phyloP scores from a whole-genome alignment of 2,888 invertebrate species.

The Apeira syringaria region DNA sequence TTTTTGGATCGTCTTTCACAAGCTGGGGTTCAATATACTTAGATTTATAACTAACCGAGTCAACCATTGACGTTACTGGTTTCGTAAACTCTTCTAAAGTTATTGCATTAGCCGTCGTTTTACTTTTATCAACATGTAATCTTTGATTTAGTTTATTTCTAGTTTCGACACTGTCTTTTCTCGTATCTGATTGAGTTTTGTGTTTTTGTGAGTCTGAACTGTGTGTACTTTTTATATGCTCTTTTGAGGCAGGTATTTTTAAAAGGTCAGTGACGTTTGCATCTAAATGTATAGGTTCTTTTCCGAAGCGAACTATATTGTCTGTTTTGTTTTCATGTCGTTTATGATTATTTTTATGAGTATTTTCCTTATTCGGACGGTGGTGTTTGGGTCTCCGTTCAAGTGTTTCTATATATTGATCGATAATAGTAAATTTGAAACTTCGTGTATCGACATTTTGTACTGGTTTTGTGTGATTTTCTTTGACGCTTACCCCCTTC shows the following conservation, averaged over 20 bases:
- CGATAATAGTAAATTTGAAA: background rate
- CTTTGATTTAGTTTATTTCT: no score
- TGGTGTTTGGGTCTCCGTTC: background rate
- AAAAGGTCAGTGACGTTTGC: background rate
- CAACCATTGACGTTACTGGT: background rate
- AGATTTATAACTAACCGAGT: background rate
- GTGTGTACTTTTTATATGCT: background rate
- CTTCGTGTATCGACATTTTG: background rate
- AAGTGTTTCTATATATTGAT: background rate
- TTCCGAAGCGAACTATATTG: background rate
- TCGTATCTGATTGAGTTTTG: no score
- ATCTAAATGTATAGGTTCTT: background rate
- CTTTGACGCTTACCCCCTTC: no score
- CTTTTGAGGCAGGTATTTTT: background rate
- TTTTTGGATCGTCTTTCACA: slow-evolving; percentile 41
- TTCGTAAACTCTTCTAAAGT: background rate
- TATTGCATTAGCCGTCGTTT: background rate
- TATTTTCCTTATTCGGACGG: background rate
- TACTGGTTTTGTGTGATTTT: no score
- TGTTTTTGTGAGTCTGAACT: background rate
- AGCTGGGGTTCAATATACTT: slow-evolving; percentile 22
- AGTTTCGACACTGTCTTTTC: no score
- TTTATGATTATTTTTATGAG: background rate
- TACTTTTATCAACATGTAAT: no score
- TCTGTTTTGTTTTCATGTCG: background rate